A percentile compares a stretch with the other conserved stretches of the same genome.
Conservation (phyloP, 2,888 invertebrate genomes). For the Dolichomitus sp. region DNA sequence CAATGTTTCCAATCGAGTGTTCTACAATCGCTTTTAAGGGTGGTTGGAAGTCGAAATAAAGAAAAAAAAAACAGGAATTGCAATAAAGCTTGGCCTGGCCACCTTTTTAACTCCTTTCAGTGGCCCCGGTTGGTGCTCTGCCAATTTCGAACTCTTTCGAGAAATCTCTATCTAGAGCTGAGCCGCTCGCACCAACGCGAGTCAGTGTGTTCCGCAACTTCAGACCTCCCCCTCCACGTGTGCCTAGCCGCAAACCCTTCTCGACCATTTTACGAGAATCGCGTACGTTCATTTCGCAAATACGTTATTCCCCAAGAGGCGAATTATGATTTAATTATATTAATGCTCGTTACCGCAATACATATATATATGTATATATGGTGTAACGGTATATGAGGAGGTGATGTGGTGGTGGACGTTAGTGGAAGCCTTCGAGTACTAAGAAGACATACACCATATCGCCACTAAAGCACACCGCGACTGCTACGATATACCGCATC, state of each 20-base stretch:
- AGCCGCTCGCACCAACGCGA: neutral
- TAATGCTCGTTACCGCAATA: conserved; percentile 40
- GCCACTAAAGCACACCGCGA: conserved; percentile 1
- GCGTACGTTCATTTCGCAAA: conserved; percentile 56
- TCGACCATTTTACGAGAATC: conserved; percentile 44
- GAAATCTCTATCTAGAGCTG: conserved; percentile 11
- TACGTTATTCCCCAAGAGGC: conserved; percentile 62
- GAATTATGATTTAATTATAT: conserved; percentile 61
- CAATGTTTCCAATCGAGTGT: neutral
- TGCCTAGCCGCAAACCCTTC: conserved; percentile 9
- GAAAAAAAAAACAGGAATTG: conserved; percentile 7
- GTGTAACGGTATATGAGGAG: conserved; percentile 1
- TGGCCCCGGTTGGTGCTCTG: conserved; percentile 40
- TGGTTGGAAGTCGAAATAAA: neutral
- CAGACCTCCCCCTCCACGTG: neutral
- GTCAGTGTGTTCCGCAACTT: neutral
- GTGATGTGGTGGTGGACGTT: conserved; percentile 3
- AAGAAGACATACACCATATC: conserved; percentile 1
- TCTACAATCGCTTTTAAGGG: neutral
- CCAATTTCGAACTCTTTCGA: conserved; percentile 50
- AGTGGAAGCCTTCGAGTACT: neutral
- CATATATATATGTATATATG: neutral
- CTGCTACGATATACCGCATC: conserved; percentile 29
- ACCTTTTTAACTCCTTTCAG: conserved; percentile 29
- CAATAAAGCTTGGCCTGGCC: conserved; percentile 35